Evolutionary conservation across 2,888 invertebrate genomes (phyloP).

Genomic region (Phyllotreta striolata): DNA sequence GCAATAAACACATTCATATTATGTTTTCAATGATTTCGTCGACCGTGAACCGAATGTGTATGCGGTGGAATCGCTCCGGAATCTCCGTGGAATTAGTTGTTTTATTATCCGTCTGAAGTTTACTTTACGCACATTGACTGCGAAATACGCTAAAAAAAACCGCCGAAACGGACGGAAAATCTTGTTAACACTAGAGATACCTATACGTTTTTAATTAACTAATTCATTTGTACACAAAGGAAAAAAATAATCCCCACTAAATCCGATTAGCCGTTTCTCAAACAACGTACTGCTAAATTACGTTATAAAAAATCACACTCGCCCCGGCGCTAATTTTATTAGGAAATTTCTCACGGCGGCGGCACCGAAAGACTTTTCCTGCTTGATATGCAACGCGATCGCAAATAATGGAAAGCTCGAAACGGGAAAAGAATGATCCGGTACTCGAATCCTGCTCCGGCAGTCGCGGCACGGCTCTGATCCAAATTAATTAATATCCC

Average conservation of each 20-base stretch:
- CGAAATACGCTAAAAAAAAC: neutral
- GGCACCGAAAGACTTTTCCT: slow-evolving; percentile 14
- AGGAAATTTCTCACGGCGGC: slow-evolving; percentile 10
- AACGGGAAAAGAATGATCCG: slow-evolving; percentile 21
- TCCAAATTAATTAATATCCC: slow-evolving; percentile 29
- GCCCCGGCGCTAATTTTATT: slow-evolving; percentile 1
- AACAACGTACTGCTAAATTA: neutral
- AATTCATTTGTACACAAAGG: too few relatives aligned
- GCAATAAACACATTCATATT: slow-evolving; percentile 2
- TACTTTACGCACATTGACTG: slow-evolving; percentile 2
- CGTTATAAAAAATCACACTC: slow-evolving; percentile 6
- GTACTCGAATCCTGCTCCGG: slow-evolving; percentile 10
- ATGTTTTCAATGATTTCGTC: too few relatives aligned
- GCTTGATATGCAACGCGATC: slow-evolving; percentile 23
- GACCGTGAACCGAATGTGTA: too few relatives aligned
- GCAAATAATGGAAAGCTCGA: slow-evolving; percentile 24
- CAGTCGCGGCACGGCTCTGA: slow-evolving; percentile 14
- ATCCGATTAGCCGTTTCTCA: too few relatives aligned
- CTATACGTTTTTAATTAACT: too few relatives aligned
- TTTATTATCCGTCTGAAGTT: neutral
- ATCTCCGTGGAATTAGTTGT: too few relatives aligned
- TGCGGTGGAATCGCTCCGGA: too few relatives aligned
- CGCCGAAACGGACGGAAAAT: too few relatives aligned
- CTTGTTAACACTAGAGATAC: too few relatives aligned
- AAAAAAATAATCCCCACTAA: too few relatives aligned